Conservation (phyloP, 2,113 vertebrate genomes). For the Oreocharis arfaki region DNA sequence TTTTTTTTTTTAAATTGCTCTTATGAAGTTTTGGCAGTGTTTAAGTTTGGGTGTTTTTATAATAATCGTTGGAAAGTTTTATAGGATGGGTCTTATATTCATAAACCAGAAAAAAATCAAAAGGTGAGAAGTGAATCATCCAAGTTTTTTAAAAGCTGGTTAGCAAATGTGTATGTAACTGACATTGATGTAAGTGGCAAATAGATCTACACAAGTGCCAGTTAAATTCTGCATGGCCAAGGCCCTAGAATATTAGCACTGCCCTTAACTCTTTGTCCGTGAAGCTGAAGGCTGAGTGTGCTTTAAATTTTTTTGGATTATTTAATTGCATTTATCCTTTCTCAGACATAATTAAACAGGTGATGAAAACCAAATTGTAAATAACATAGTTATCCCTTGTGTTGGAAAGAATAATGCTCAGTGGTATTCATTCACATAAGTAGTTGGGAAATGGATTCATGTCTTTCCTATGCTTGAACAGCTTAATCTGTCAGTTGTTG, state of each 20-base stretch:
- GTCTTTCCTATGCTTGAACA: not conserved
- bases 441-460: not conserved
- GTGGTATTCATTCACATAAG: not conserved
- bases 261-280: not conserved
- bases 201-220: not conserved
- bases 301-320: not conserved
- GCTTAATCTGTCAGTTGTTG: not conserved
- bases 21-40: not conserved
- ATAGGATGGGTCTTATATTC: not conserved
- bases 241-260: not conserved
- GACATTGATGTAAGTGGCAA: not conserved
- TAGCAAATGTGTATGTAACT: not conserved
- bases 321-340: slow-evolving; percentile 19
- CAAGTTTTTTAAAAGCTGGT: not conserved
- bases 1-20: no score
- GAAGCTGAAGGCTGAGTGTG: not conserved
- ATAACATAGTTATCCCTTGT: not conserved
- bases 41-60: not conserved
- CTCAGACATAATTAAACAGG: slow-evolving; percentile 17
- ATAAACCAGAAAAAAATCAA: not conserved
- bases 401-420: not conserved
- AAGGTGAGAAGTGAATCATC: not conserved
- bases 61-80: not conserved
- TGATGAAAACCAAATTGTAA: slow-evolving; percentile 31
- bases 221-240: not conserved